Evolutionary conservation across 2,113 vertebrate species (phyloP), one percentile per base, ranked within the genome.

Genomic region (Corythoichthys haematopterus): DNA sequence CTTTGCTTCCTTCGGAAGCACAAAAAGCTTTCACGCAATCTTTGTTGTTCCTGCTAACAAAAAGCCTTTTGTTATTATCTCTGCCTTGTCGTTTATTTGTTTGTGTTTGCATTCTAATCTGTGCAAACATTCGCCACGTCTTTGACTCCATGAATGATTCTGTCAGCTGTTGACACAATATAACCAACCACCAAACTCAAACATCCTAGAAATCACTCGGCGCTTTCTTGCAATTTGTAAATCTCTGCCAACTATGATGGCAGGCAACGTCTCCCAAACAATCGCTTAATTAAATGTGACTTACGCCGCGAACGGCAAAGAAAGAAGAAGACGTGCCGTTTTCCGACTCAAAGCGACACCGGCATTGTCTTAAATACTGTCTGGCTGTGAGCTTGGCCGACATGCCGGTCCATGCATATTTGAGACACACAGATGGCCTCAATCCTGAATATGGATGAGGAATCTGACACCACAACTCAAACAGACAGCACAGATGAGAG

Each of bases 371-470:
- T 46, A 76, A 71, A 71, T 75, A 48, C 74, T 66, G 77, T 62
- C 69, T 78, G 80, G 59, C 70, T 70, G 63, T 36, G 11, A 72
- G 83, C 72, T 83, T 79, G 80, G 83, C 80, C n/a, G 8, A 64
- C 87, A 87, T 80, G 65, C 84, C 77, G 78, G 79, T 82, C 84
- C 80, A 83, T 87, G 84, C 80, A 87, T 86, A 86, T 84, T 85
- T 84, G 83, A 88, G 70, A 72, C 71, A 66, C 81, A 80, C 85
- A 89, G 84, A 89, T 86, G 86, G 88, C 71, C 81, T 72, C 69
- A n/a, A 61, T 16, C 2, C 80, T 87, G 86, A 87, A 89, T 88
- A 88, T 88, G 86, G 79, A 88, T 88, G 87, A 88, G 78, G 56
- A 79, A 82, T 84, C 75, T 79, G 81, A 86, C 83, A 85, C 80